phyloP scores from a whole-genome alignment of 2,888 invertebrate genomes.

The Biston betularia region DNA sequence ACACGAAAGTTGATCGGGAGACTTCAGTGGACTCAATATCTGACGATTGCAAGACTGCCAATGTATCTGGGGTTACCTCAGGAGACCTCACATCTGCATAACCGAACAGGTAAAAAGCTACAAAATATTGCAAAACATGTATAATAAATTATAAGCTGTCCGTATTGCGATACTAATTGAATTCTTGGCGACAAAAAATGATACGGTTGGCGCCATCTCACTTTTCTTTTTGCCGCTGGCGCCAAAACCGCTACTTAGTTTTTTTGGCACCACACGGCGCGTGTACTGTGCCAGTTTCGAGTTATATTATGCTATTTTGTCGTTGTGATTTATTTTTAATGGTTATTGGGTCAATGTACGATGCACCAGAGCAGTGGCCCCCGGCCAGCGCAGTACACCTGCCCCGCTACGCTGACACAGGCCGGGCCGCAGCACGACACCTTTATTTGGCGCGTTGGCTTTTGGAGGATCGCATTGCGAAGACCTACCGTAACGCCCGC shows the following conservation, averaged over 20 bases:
- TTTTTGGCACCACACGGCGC: conserved; percentile 8
- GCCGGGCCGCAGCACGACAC: conserved; percentile 3
- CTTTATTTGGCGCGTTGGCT: conserved; percentile 27
- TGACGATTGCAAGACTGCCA: conserved; percentile 9
- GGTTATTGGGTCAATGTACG: conserved; percentile 38
- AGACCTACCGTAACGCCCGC: conserved; percentile 18
- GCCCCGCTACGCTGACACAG: conserved; percentile 19
- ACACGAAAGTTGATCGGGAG: background rate
- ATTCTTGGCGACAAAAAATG: conserved; percentile 18
- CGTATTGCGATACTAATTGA: conserved; percentile 10
- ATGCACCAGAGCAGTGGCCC: conserved; percentile 27
- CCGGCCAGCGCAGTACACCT: conserved; percentile 17
- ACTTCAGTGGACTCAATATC: background rate
- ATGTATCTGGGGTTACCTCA: conserved; percentile 7
- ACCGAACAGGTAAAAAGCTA: conserved; percentile 2
- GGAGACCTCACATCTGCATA: conserved; percentile 9
- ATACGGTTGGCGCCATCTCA: conserved; percentile 19
- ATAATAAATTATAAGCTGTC: conserved; percentile 14
- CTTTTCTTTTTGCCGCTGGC: conserved; percentile 27
- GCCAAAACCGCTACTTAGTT: conserved; percentile 27
- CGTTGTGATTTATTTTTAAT: conserved; percentile 31
- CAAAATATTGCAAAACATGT: conserved; percentile 14
- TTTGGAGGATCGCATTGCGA: conserved; percentile 9
- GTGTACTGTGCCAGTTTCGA: conserved; percentile 16
- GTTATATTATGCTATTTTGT: conserved; percentile 12